Evolutionary conservation across 2,888 invertebrate species (phyloP).

Genomic region (Netelia melanura): DNA sequence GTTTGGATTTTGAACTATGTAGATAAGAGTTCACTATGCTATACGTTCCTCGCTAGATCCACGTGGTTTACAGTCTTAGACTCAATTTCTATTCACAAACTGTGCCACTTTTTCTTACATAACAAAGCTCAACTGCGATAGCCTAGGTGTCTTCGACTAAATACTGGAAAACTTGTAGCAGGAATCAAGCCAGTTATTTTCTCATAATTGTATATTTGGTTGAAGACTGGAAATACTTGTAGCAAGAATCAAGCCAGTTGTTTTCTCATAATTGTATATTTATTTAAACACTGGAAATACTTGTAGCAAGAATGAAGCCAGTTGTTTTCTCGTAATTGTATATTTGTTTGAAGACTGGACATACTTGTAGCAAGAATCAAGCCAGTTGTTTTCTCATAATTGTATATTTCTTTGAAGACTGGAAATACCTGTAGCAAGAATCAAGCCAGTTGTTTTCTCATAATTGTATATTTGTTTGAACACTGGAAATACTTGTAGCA

Average conservation of each 20-base stretch:
- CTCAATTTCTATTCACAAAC: constrained; percentile 39
- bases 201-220: neutral
- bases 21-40: neutral
- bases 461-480: too few relatives aligned
- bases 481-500: too few relatives aligned
- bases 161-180: too few relatives aligned
- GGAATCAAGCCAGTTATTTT: neutral
- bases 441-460: too few relatives aligned
- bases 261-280: too few relatives aligned
- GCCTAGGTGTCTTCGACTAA: too few relatives aligned
- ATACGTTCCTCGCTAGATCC: constrained; percentile 4
- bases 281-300: too few relatives aligned
- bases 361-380: too few relatives aligned
- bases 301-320: too few relatives aligned
- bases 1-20: neutral
- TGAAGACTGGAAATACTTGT: too few relatives aligned
- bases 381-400: neutral
- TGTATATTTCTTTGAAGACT: neutral
- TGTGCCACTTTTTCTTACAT: constrained; percentile 14
- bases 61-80: constrained; percentile 14
- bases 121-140: neutral
- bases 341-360: neutral
- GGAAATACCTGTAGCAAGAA: too few relatives aligned
- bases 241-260: too few relatives aligned
- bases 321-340: neutral